phyloP scores from a whole-genome alignment of 2,113 vertebrate genomes.

The Myrmophylax atrothorax region DNA sequence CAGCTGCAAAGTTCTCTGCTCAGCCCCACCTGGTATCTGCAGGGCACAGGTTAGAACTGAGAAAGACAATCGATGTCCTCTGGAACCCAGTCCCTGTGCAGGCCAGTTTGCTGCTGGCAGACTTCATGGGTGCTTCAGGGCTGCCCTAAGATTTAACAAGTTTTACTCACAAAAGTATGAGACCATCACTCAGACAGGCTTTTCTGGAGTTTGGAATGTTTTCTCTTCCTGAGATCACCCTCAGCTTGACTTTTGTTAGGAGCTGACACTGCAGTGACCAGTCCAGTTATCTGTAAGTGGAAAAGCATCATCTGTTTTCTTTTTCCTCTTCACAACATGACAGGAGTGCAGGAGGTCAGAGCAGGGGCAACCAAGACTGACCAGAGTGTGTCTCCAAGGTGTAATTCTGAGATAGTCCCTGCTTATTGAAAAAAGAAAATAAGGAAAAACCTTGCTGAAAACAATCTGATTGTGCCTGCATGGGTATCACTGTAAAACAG shows the following conservation, averaged over 20 bases:
- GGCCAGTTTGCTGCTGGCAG: background rate
- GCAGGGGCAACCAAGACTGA: no score
- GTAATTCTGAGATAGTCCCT: accelerated
- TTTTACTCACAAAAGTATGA: background rate
- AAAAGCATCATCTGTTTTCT: background rate
- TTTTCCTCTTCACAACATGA: background rate
- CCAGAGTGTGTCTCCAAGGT: background rate
- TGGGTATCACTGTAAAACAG: background rate
- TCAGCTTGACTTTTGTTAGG: background rate
- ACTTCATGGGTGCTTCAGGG: background rate
- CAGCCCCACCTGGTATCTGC: background rate
- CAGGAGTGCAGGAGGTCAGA: background rate
- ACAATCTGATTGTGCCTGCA: background rate
- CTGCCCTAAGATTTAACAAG: background rate
- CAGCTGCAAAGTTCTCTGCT: background rate
- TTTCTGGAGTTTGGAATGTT: background rate
- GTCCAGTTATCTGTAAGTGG: background rate
- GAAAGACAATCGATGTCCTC: background rate
- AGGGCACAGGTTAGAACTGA: background rate
- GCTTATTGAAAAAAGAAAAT: background rate
- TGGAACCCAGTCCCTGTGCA: background rate
- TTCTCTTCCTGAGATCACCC: background rate
- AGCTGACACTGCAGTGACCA: background rate
- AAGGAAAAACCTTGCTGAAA: background rate
- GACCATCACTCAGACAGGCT: background rate